Conservation (phyloP, 2,888 invertebrate genomes). For the Synanthedon vespiformis region DNA sequence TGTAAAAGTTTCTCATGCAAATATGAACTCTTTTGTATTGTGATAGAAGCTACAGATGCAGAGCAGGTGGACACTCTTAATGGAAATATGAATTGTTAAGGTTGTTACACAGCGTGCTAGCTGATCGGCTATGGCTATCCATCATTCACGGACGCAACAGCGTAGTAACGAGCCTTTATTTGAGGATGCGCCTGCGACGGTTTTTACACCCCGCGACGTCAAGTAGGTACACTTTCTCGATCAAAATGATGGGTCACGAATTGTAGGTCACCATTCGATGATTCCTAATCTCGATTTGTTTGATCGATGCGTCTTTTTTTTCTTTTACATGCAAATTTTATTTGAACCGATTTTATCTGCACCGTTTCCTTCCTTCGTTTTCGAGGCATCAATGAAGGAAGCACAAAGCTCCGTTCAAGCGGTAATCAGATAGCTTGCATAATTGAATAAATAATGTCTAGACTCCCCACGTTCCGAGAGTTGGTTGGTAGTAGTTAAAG, state of each 20-base stretch:
- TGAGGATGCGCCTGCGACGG: conserved; percentile 41
- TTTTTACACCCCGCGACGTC: conserved; percentile 35
- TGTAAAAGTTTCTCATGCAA: background rate
- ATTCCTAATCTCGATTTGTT: conserved; percentile 29
- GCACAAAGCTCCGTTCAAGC: conserved; percentile 1
- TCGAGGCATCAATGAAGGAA: background rate
- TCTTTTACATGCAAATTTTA: background rate
- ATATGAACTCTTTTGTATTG: background rate
- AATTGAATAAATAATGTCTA: conserved; percentile 59
- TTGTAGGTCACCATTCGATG: conserved; percentile 26
- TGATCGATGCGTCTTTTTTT: background rate
- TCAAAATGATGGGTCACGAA: conserved; percentile 47
- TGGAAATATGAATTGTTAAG: background rate
- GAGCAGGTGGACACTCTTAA: background rate
- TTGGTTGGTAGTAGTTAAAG: conserved; percentile 20
- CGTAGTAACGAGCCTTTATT: conserved; percentile 65
- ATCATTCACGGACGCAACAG: conserved; percentile 53
- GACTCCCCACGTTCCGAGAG: conserved; percentile 26
- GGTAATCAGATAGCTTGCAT: conserved; percentile 57
- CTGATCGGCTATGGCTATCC: conserved; percentile 57
- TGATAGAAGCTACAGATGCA: background rate
- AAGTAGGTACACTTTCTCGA: conserved; percentile 14
- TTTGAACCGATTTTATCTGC: background rate
- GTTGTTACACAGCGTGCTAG: conserved; percentile 19
- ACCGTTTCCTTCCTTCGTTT: background rate